These are phyloP conservation scores for Mola mola DNA, from an alignment of 2,113 vertebrate species.

Conservation along the genomic window DNA sequence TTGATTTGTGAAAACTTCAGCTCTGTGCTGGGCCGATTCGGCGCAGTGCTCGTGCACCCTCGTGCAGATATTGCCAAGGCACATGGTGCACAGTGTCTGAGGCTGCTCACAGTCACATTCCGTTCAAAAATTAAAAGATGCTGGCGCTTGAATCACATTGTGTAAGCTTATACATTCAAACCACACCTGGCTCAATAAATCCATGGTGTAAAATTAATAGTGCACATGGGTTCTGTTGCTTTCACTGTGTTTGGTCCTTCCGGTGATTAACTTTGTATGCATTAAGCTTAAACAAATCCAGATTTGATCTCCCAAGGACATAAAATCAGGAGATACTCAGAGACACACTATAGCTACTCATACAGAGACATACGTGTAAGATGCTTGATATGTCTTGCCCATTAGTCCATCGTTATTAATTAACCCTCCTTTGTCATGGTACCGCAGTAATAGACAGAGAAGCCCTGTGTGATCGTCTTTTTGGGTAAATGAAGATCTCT, in stretches of 20 bases:
- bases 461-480: constrained; percentile 48
- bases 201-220: not conserved
- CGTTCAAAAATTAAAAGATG: not conserved
- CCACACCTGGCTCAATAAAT: not conserved
- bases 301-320: constrained; percentile 61
- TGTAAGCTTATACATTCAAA: not conserved
- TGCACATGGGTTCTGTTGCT: not conserved
- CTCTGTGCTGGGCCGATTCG: constrained; percentile 43
- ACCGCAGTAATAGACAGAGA: constrained; percentile 31
- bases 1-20: constrained; percentile 53
- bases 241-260: constrained; percentile 9
- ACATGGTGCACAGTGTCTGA: constrained; percentile 28
- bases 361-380: not conserved
- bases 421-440: constrained; percentile 21
- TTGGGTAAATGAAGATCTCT: constrained; percentile 65
- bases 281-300: constrained; percentile 25
- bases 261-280: constrained; percentile 27
- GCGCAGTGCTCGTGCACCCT: constrained; percentile 35
- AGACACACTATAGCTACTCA: constrained; percentile 19
- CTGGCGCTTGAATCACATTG: not conserved
- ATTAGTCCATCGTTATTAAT: constrained; percentile 13
- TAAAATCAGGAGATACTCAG: constrained; percentile 41
- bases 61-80: constrained; percentile 52
- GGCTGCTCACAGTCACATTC: constrained; percentile 18
- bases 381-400: not conserved